A percentile compares a stretch with the other conserved stretches of the same genome.
phyloP scores from a whole-genome alignment of 1,140 invertebrate genomes.

The Catajapyx aquilonaris region DNA sequence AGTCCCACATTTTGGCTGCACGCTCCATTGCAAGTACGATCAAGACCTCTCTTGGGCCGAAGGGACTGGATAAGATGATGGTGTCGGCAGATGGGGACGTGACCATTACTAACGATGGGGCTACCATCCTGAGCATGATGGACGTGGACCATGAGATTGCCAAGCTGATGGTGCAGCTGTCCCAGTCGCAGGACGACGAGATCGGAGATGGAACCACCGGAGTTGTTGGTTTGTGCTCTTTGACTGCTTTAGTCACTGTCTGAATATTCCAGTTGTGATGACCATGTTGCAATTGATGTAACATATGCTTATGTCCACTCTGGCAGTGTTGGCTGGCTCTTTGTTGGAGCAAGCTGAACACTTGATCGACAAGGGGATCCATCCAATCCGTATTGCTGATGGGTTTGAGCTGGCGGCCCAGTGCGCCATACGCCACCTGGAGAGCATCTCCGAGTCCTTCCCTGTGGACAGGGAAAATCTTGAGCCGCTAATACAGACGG shows the following conservation, averaged over 20 bases:
- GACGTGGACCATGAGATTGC: slow-evolving; percentile 98
- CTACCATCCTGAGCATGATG: slow-evolving; percentile 98
- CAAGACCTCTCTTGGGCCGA: slow-evolving; percentile 86
- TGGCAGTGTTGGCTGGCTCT: slow-evolving; percentile 59
- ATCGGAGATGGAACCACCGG: slow-evolving; percentile 99
- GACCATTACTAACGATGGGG: slow-evolving; percentile 96
- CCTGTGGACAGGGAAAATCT: slow-evolving; percentile 58
- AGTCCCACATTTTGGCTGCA: slow-evolving; percentile 95
- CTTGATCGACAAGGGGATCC: slow-evolving; percentile 88
- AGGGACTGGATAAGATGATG: slow-evolving; percentile 92
- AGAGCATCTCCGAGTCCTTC: slow-evolving; percentile 74
- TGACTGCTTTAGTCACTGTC: not conserved
- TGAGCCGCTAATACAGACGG: slow-evolving; percentile 79
- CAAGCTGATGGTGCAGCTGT: slow-evolving; percentile 92
- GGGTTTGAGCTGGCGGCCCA: slow-evolving; percentile 95
- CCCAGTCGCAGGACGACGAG: slow-evolving; percentile 98
- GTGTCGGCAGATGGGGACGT: slow-evolving; percentile 95
- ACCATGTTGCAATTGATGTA: slow-evolving; percentile 3
- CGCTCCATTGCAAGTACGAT: slow-evolving; percentile 74
- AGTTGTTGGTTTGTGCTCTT: slow-evolving; percentile 51
- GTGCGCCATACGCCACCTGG: slow-evolving; percentile 65
- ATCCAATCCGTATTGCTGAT: slow-evolving; percentile 96
- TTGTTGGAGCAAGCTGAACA: slow-evolving; percentile 86
- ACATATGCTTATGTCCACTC: slow-evolving; percentile 8
- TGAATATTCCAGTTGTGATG: slow-evolving; percentile 5